Evolutionary conservation across 64 coral and sea anemone genomes (phyloP), one percentile per base, ranked within the genome.

Genomic region (Acropora tenuis): DNA sequence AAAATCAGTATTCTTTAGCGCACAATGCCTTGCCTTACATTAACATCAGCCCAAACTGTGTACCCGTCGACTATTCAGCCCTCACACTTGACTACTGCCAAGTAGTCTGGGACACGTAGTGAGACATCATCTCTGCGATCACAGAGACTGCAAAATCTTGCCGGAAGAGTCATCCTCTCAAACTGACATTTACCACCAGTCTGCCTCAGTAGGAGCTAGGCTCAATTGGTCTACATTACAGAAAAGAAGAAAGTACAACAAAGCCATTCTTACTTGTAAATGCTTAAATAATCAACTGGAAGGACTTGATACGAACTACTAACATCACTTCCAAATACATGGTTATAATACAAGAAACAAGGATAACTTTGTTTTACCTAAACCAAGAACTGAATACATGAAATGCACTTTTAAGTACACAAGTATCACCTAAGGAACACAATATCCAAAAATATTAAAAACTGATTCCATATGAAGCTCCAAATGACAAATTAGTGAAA

Each of bases 1-100:
- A 89, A 50, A 89, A 89, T 89, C 65, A 74, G 87, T 50, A 52
- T 89, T 40, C 73, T 89, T 52, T 77, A 89, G 10, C 52, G 87
- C 40, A 89, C 46, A 46, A 89, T 60, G 76, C 77, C 88, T 13
- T 90, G 61, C 68, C 30, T 90, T 47, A 74, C 77, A 47, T 72
- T 47, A 90, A n/a, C 55, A 77, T 72, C 53, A 55, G 88, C 88
- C 16, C 16, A 90, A 79, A 59, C 69, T 42, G 76, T 79, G 20
- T 90, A 90, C 75, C 57, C 30, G 0, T 30, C 30, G 30, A 30
- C 30, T 30, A 30, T 30, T 30, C 30, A 30, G 30, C 30, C 30
- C 30, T 30, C 30, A 30, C 30, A 30, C 30, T 30, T 30, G 30
- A 30, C 30, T 30, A 30, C 30, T 30, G 30, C 30, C 30, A 82